Percentiles rank a stretch among this genome's conserved stretches.
Evolutionary conservation across 35 echinoderm and acorn worm genomes (phyloP).

Genomic region (Hemicentrotus pulcherrimus): DNA sequence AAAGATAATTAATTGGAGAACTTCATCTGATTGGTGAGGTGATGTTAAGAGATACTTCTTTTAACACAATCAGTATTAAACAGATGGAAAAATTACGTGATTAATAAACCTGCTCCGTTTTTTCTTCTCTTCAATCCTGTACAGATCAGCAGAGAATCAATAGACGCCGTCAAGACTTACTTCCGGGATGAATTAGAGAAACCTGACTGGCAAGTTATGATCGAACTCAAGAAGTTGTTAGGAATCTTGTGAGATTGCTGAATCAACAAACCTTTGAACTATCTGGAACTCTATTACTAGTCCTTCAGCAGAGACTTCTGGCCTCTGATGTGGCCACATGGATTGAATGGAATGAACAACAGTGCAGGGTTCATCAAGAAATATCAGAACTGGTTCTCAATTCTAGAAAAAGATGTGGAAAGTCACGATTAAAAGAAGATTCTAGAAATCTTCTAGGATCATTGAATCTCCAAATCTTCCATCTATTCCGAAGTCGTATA

Average conservation of each 20-base stretch:
- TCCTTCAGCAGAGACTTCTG: neutral
- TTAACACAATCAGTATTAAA: too few relatives aligned
- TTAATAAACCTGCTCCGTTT: neutral
- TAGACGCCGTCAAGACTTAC: conserved; percentile 91
- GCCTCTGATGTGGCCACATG: neutral
- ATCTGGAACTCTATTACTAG: neutral
- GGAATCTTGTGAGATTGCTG: conserved; percentile 75
- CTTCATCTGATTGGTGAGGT: too few relatives aligned
- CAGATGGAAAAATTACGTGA: neutral
- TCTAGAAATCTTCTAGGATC: too few relatives aligned
- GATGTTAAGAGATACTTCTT: too few relatives aligned
- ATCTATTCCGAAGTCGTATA: too few relatives aligned
- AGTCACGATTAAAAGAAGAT: too few relatives aligned
- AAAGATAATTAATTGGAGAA: too few relatives aligned
- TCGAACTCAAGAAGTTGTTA: conserved; percentile 92
- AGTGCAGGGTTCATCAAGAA: neutral
- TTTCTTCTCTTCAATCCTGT: neutral
- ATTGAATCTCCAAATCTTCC: too few relatives aligned
- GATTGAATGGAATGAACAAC: neutral
- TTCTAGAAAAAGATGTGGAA: too few relatives aligned
- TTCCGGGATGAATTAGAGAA: conserved; percentile 96
- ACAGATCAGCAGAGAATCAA: conserved; percentile 94
- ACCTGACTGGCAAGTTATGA: conserved; percentile 92
- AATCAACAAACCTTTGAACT: neutral
- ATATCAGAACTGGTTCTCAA: too few relatives aligned